Conservation (phyloP, 2,888 invertebrate genomes). For the Clunio marinus region DNA sequence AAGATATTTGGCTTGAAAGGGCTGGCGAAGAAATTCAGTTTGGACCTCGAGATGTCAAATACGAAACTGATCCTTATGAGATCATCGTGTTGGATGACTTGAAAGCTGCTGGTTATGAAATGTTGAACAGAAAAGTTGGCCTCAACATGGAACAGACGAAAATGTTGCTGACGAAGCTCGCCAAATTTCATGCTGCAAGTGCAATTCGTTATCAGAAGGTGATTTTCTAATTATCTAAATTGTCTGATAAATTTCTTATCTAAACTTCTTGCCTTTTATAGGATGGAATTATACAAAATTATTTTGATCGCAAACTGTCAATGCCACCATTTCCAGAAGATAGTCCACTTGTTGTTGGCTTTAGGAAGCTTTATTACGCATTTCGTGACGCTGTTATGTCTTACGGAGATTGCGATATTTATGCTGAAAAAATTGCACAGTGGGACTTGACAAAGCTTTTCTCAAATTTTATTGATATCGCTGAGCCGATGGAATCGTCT, state of each 20-base stretch:
- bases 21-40: constrained; percentile 5
- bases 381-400: background rate
- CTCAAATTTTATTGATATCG: background rate
- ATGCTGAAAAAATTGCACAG: constrained; percentile 19
- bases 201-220: constrained; percentile 22
- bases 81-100: constrained; percentile 37
- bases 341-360: background rate
- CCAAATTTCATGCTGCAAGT: constrained; percentile 35
- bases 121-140: constrained; percentile 34
- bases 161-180: constrained; percentile 28
- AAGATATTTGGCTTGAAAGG: constrained; percentile 26
- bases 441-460: background rate
- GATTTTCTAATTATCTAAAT: too few species aligned
- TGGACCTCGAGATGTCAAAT: constrained; percentile 3
- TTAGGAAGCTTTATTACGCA: background rate
- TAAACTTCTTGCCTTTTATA: too few species aligned
- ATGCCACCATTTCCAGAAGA: background rate
- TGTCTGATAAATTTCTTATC: too few species aligned
- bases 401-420: constrained; percentile 16
- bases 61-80: constrained; percentile 21
- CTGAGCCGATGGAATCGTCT: constrained; percentile 7
- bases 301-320: constrained; percentile 1
- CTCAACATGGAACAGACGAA: constrained; percentile 8
- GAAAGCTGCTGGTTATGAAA: background rate
- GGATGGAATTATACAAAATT: constrained; percentile 15